Evolutionary conservation across 37 sponge, comb jelly and placozoan species (phyloP), one percentile per base, ranked within the genome.

Genomic region (Chondrosia reniformis): DNA sequence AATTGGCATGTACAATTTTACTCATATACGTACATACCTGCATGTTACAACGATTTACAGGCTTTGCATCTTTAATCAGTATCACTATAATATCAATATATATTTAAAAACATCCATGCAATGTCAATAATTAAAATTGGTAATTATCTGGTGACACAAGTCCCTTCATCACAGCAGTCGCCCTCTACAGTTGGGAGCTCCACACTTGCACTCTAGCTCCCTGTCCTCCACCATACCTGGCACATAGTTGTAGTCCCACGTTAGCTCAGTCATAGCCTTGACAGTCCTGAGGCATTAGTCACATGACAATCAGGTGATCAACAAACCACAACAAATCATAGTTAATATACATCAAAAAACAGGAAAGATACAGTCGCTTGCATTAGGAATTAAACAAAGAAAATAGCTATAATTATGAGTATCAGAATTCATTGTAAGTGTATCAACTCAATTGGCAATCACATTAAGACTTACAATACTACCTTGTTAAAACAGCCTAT

Each of bases 161-260:
- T n/a, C n/a, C n/a, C n/a, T n/a, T n/a, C 61, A 13, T 69, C 43
- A 93, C 28, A 89, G 52, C 0, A 96, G 95, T 54, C 97, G 76
- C 21, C 80, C 79, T 39, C 89, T 75, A 46, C 97, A 96, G 69
- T 88, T 84, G 25, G 76, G 52, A 13, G 89, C 80, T 33, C 84
- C 89, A 83, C 97, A 96, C 22, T 43, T 56, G 77, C 97, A 96
- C 33, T 76, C 40, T 9, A 93, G 57, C 44, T 42, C 76, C 59
- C 82, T 94, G 41, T 79, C 85, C 25, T 80, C 83, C 32, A 96
- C 94, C 63, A 89, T 92, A 38, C 94, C 97, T 13, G 91, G 83
- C 8, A 80, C 89, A 54, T 96, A 96, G 55, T 82, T 88, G 76
- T 96, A 96, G 55, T 93, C 89, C 97, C 97, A 96, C 0, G 92